phyloP scores from a whole-genome alignment of 2,888 invertebrate genomes.

The Clostera curtula region DNA sequence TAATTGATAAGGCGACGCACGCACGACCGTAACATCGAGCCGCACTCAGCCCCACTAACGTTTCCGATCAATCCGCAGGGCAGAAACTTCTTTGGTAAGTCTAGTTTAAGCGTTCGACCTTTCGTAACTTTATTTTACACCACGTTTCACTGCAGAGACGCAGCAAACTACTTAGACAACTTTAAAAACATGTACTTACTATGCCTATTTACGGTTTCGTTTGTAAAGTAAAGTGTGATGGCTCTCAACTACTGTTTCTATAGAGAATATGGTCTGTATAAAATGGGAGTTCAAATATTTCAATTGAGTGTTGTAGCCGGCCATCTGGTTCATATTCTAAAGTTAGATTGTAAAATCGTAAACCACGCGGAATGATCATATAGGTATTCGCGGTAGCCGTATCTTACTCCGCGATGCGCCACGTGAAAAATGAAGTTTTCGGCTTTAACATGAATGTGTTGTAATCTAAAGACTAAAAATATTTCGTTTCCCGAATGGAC shows the following conservation, averaged over 20 bases:
- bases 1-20: constrained; percentile 57
- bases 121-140: constrained; percentile 11
- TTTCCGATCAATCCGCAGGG: constrained; percentile 35
- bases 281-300: constrained; percentile 53
- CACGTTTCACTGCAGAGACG: constrained; percentile 11
- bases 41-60: constrained; percentile 21
- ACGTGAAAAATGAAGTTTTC: too few relatives aligned
- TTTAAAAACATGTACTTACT: constrained; percentile 6
- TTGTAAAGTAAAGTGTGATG: constrained; percentile 10
- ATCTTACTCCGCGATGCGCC: too few relatives aligned
- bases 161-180: constrained; percentile 20
- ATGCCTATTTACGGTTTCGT: constrained; percentile 7
- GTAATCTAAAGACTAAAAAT: too few relatives aligned
- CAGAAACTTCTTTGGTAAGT: constrained; percentile 35
- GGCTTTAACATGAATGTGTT: too few relatives aligned
- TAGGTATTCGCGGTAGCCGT: constrained; percentile 47
- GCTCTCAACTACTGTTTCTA: constrained; percentile 10
- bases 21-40: constrained; percentile 37
- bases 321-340: constrained; percentile 74
- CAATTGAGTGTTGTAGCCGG: constrained; percentile 59
- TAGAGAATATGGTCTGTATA: constrained; percentile 23
- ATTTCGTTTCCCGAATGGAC: background rate
- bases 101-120: constrained; percentile 12
- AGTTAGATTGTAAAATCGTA: constrained; percentile 73
- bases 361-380: constrained; percentile 59